These are phyloP conservation scores for Donacobius atricapilla DNA, from an alignment of 2,113 vertebrate genomes.

Conservation along the genomic window DNA sequence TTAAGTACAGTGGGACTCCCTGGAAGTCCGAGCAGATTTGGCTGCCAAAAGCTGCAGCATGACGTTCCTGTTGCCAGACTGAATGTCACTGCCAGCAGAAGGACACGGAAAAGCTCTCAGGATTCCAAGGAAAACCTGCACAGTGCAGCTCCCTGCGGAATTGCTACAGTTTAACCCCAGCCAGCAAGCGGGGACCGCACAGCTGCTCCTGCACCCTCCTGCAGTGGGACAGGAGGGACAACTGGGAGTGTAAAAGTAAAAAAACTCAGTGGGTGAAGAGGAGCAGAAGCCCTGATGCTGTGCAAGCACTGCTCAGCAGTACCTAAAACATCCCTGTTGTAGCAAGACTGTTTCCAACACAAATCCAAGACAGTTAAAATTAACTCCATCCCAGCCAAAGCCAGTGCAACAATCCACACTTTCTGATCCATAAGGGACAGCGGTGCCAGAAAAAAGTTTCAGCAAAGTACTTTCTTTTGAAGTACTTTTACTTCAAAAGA, in stretches of 20 bases:
- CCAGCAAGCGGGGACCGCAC: neutral
- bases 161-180: neutral
- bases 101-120: neutral
- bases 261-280: neutral
- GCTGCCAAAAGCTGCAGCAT: neutral
- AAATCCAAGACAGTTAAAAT: neutral
- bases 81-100: neutral
- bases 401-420: neutral
- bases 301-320: neutral
- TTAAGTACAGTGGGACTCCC: neutral
- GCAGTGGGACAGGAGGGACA: fast-evolving
- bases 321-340: neutral
- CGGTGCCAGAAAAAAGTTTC: neutral
- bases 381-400: neutral
- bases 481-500: neutral
- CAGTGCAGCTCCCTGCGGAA: neutral
- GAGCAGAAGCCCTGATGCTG: neutral
- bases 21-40: neutral
- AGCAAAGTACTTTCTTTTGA: neutral
- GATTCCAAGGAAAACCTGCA: neutral
- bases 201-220: fast-evolving
- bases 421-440: neutral
- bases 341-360: neutral
- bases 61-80: neutral
- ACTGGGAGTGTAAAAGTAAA: neutral